Conservation (phyloP, 2,113 vertebrate genomes). For the Delphinus delphis region DNA sequence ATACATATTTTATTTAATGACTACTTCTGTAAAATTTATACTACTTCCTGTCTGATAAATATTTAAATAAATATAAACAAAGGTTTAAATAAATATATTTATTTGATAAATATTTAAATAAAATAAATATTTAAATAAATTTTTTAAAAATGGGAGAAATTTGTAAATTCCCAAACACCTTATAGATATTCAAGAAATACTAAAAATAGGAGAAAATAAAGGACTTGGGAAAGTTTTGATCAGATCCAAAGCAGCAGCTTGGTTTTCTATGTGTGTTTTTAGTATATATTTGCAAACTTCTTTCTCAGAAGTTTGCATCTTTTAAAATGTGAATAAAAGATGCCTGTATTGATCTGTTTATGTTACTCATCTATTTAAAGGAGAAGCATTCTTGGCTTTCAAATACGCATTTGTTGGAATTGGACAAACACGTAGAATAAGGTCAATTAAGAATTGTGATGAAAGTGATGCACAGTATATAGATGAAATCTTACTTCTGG, state of each 20-base stretch:
- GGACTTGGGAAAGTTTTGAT: neutral
- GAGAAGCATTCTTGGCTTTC: neutral
- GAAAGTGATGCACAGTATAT: neutral
- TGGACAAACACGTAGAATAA: neutral
- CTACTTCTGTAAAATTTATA: neutral
- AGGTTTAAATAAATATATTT: too few relatives aligned
- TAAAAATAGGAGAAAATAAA: neutral
- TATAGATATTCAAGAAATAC: neutral
- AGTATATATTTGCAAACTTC: neutral
- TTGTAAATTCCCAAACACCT: neutral
- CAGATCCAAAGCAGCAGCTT: neutral
- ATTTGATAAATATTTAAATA: too few relatives aligned
- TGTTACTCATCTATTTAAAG: neutral
- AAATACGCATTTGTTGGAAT: neutral
- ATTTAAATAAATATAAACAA: neutral
- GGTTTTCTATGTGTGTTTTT: neutral
- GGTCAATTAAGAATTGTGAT: neutral
- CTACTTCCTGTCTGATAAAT: neutral
- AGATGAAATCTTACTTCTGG: neutral
- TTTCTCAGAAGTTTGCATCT: neutral
- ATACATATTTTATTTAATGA: neutral
- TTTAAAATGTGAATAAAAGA: neutral
- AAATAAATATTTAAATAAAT: too few relatives aligned
- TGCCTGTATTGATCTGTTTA: neutral
- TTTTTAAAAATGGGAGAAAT: neutral